These are phyloP conservation scores for Sturmia bella DNA, from an alignment of 2,888 invertebrate genomes.

Conservation along the genomic window DNA sequence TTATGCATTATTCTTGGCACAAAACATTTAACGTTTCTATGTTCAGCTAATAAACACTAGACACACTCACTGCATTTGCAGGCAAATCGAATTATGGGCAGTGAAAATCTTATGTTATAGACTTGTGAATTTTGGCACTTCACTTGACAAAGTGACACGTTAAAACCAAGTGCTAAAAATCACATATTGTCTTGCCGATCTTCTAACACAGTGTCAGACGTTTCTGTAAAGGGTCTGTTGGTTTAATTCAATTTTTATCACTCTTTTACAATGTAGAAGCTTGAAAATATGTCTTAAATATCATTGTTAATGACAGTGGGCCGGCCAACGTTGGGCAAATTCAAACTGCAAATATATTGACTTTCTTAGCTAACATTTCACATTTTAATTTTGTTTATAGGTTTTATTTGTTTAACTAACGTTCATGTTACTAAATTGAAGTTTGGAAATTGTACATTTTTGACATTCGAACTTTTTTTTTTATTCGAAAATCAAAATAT, in stretches of 20 bases:
- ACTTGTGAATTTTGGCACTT: slow-evolving; percentile 66
- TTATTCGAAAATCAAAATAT: no score
- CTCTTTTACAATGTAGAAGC: no score
- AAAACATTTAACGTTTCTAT: background rate
- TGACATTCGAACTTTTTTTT: no score
- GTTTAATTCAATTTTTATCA: background rate
- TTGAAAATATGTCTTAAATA: no score
- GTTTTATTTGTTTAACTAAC: no score
- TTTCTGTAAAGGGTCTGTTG: slow-evolving; percentile 9
- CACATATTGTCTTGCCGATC: slow-evolving; percentile 15
- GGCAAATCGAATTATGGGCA: background rate
- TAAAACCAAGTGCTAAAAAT: slow-evolving; percentile 59
- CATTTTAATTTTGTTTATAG: no score
- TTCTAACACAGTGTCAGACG: background rate
- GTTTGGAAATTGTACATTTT: no score
- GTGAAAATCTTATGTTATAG: slow-evolving; percentile 44
- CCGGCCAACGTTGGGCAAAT: no score
- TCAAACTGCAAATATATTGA: no score
- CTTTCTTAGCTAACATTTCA: no score
- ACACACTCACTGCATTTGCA: background rate
- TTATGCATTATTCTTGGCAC: slow-evolving; percentile 5
- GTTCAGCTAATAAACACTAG: background rate
- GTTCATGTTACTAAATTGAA: no score
- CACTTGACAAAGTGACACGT: slow-evolving; percentile 45
- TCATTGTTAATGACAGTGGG: no score